These are phyloP conservation scores for Blomia tropicalis DNA, from an alignment of 2,888 invertebrate genomes.

Conservation along the genomic window DNA sequence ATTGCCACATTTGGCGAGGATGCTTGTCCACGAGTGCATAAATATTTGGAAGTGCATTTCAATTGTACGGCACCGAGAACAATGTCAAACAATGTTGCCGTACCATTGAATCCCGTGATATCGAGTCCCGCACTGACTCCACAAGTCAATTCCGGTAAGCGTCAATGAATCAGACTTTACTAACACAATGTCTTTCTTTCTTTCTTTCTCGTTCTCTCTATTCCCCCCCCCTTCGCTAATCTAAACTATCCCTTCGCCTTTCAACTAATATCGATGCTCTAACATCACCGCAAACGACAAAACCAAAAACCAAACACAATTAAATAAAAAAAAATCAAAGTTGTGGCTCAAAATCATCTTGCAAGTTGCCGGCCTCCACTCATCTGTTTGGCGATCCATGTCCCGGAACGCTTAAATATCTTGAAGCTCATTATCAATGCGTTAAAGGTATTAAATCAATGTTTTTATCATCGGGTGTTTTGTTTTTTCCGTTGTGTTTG, in stretches of 20 bases:
- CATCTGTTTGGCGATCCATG: constrained; percentile 44
- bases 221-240: background rate
- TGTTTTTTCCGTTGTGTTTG: background rate
- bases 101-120: background rate
- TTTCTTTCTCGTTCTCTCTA: constrained; percentile 5
- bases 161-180: background rate
- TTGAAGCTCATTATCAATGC: constrained; percentile 45
- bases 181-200: background rate
- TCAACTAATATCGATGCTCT: too few relatives aligned
- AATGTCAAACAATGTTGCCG: background rate
- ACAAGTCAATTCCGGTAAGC: constrained; percentile 9
- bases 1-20: constrained; percentile 39
- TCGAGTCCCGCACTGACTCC: background rate
- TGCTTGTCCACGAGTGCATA: constrained; percentile 45
- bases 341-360: constrained; percentile 22
- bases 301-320: background rate
- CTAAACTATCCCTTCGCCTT: background rate
- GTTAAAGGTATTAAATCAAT: constrained; percentile 20
- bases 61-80: constrained; percentile 34
- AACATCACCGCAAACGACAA: background rate
- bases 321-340: constrained; percentile 1
- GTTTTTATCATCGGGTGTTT: background rate
- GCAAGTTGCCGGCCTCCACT: constrained; percentile 29
- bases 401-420: constrained; percentile 45
- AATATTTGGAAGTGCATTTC: constrained; percentile 47